Evolutionary conservation across 2,113 vertebrate genomes (phyloP).

Genomic region (Erinaceus europaeus): DNA sequence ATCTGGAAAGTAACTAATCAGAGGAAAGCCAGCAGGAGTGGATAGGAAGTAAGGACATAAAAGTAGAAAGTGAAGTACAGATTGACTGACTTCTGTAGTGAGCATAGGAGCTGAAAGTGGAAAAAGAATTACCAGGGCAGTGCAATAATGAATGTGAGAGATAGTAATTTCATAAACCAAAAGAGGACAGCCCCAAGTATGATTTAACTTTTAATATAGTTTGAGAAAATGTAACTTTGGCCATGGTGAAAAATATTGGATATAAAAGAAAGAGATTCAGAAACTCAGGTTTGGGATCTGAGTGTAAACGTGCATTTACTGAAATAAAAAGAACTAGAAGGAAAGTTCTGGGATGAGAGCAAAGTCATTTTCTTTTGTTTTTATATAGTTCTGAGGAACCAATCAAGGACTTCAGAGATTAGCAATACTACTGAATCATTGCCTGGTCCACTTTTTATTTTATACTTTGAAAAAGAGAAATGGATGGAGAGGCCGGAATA

Average conservation of each 20-base stretch:
- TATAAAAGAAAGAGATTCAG: background rate
- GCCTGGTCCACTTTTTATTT: no score
- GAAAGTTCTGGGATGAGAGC: background rate
- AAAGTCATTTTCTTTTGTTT: no score
- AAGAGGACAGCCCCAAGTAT: background rate
- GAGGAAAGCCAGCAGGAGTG: background rate
- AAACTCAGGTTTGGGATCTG: background rate
- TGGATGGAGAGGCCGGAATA: no score
- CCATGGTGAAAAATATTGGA: background rate
- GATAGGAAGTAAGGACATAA: no score
- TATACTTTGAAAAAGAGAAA: no score
- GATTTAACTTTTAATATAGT: background rate
- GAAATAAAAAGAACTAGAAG: background rate
- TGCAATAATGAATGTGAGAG: rapidly evolving
- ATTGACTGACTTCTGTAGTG: background rate
- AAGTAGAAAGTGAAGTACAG: background rate
- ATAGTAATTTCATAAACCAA: background rate
- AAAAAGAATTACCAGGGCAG: background rate
- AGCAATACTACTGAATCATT: no score
- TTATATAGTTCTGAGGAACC: no score
- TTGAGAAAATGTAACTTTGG: background rate
- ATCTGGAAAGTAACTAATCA: background rate
- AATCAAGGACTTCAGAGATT: no score
- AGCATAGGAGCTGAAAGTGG: background rate
- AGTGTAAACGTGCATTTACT: background rate